Conservation (phyloP, 2,113 vertebrate genomes). For the Felis chaus region DNA sequence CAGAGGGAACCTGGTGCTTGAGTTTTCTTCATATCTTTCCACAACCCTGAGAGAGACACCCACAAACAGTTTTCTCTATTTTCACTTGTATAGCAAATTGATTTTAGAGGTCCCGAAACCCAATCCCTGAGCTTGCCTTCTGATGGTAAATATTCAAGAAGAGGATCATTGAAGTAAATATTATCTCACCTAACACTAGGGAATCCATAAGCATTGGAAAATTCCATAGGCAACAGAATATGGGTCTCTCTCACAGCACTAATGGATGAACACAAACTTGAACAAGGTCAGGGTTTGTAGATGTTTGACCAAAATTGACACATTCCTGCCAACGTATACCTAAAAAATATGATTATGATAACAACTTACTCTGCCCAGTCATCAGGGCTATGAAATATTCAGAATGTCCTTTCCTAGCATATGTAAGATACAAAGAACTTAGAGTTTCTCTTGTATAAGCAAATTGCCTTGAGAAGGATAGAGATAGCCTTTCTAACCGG, state of each 20-base stretch:
- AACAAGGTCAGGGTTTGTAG: neutral
- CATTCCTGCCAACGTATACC: neutral
- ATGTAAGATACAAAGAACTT: neutral
- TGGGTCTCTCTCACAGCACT: neutral
- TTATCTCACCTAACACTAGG: neutral
- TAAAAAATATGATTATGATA: neutral
- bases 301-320: neutral
- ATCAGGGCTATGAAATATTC: neutral
- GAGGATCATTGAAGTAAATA: neutral
- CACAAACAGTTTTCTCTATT: neutral
- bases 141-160: neutral
- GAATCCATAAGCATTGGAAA: neutral
- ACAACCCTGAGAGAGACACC: neutral
- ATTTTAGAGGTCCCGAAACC: neutral
- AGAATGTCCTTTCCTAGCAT: neutral
- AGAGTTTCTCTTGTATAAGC: neutral
- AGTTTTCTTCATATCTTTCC: neutral
- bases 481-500: slow-evolving; percentile 26
- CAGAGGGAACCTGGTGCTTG: neutral
- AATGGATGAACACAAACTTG: neutral
- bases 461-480: neutral
- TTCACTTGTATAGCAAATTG: neutral
- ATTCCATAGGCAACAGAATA: neutral
- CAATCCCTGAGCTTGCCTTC: neutral
- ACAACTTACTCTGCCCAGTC: neutral